These are phyloP conservation scores for Caenorhabditis macrosperma DNA, from an alignment of 2,888 invertebrate genomes.

Conservation along the genomic window DNA sequence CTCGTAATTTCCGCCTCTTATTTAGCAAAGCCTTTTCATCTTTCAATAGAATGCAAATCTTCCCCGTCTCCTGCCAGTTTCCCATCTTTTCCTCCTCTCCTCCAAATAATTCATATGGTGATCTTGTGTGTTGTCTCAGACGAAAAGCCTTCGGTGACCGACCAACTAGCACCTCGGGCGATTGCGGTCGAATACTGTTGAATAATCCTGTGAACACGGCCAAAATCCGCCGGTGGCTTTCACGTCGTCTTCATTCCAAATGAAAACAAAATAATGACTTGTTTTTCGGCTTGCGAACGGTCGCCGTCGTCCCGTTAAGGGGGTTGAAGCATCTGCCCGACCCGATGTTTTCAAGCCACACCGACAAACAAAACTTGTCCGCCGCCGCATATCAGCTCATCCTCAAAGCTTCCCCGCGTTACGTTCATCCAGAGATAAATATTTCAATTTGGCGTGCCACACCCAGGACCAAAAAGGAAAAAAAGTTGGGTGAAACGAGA, in stretches of 20 bases:
- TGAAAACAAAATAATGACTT: slow-evolving; percentile 52
- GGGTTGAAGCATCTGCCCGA: slow-evolving; percentile 22
- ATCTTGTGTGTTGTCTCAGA: neutral
- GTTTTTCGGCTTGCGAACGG: slow-evolving; percentile 34
- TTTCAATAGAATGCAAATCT: slow-evolving; percentile 31
- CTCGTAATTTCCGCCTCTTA: slow-evolving; percentile 5
- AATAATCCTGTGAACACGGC: slow-evolving; percentile 8
- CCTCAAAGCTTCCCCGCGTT: neutral
- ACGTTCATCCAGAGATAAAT: slow-evolving; percentile 36
- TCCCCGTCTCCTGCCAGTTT: slow-evolving; percentile 6
- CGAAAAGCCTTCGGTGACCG: too few relatives aligned
- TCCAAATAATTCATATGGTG: slow-evolving; percentile 10
- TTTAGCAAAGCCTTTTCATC: too few relatives aligned
- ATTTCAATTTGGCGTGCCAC: slow-evolving; percentile 22
- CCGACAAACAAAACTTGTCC: slow-evolving; percentile 15
- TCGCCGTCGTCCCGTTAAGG: slow-evolving; percentile 2
- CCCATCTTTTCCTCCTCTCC: neutral
- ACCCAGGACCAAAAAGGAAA: slow-evolving; percentile 6
- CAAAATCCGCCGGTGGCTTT: slow-evolving; percentile 16
- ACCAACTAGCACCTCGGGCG: slow-evolving; percentile 23
- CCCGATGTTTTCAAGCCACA: slow-evolving; percentile 9
- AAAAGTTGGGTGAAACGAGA: slow-evolving; percentile 8
- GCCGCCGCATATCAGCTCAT: slow-evolving; percentile 21
- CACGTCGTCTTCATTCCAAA: slow-evolving; percentile 6
- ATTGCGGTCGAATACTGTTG: neutral